phyloP scores from a whole-genome alignment of 2,888 invertebrate genomes.

The Phytoseiulus persimilis region DNA sequence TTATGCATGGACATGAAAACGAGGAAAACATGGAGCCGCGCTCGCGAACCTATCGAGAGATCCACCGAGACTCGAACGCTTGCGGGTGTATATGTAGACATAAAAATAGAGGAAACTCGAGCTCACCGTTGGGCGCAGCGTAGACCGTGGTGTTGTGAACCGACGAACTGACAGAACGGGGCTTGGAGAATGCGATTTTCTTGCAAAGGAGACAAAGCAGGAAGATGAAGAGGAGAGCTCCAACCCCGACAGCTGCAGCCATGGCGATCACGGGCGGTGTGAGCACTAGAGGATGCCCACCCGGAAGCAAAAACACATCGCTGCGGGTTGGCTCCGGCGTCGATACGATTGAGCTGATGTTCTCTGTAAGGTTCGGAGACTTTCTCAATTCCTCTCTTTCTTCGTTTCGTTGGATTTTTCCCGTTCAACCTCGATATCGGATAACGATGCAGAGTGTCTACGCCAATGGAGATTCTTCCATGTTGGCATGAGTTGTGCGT shows the following conservation, averaged over 20 bases:
- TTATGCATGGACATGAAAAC: not conserved
- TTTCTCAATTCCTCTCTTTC: not conserved
- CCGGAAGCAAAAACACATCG: constrained; percentile 27
- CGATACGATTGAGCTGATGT: constrained; percentile 32
- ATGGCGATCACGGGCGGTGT: constrained; percentile 21
- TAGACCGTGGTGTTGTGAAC: constrained; percentile 31
- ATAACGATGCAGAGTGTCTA: no score
- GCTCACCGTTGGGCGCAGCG: constrained; percentile 35
- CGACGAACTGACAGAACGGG: constrained; percentile 31
- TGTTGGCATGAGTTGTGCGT: no score
- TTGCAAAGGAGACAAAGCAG: constrained; percentile 34
- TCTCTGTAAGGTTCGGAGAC: not conserved
- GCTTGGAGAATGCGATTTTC: constrained; percentile 32
- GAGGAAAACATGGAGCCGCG: not conserved
- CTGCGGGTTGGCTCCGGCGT: constrained; percentile 10
- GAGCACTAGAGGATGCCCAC: constrained; percentile 32
- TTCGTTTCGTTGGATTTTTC: not conserved
- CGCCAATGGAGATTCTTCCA: no score
- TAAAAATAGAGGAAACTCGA: not conserved
- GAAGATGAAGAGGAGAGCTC: constrained; percentile 27
- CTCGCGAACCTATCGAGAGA: not conserved
- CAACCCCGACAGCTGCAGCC: constrained; percentile 17
- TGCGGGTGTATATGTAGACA: not conserved
- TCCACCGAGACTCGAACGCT: not conserved
- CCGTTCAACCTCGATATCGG: no score